phyloP scores from a whole-genome alignment of 2,797 vertebrate genomes.

The Arnoldichthys spilopterus region DNA sequence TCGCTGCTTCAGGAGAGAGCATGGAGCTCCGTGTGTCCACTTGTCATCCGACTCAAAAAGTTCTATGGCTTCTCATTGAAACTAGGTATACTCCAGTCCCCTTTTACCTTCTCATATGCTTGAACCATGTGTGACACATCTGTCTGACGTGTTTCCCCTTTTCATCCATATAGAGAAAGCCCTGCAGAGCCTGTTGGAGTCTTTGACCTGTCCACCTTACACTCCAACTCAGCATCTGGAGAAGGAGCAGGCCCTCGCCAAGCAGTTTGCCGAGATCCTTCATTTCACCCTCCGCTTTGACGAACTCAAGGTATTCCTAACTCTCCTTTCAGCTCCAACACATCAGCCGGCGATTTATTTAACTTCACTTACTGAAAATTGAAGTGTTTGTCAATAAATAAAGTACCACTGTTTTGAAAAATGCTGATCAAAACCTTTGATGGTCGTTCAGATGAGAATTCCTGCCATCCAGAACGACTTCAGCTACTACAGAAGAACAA shows the following conservation, averaged over 20 bases:
- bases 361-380: background rate
- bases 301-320: constrained; percentile 90
- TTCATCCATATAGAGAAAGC: constrained; percentile 82
- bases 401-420: background rate
- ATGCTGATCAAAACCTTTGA: constrained; percentile 1
- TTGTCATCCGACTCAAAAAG: constrained; percentile 94
- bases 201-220: constrained; percentile 90
- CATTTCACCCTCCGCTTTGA: constrained; percentile 99
- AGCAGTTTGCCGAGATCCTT: constrained; percentile 97
- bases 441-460: constrained; percentile 89
- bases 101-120: background rate
- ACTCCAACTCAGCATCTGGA: constrained; percentile 97
- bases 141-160: background rate
- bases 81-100: constrained; percentile 79
- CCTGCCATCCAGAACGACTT: constrained; percentile 98
- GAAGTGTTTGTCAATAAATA: background rate
- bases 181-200: constrained; percentile 90
- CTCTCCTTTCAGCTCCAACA: background rate
- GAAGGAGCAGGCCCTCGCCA: constrained; percentile 94
- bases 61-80: constrained; percentile 96
- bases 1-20: constrained; percentile 92
- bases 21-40: constrained; percentile 95
- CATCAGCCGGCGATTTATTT: background rate
- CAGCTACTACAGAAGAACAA: constrained; percentile 96
- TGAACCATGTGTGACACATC: background rate